These are phyloP conservation scores for Aphelocoma coerulescens DNA, from an alignment of 2,113 vertebrate species.

Conservation along the genomic window DNA sequence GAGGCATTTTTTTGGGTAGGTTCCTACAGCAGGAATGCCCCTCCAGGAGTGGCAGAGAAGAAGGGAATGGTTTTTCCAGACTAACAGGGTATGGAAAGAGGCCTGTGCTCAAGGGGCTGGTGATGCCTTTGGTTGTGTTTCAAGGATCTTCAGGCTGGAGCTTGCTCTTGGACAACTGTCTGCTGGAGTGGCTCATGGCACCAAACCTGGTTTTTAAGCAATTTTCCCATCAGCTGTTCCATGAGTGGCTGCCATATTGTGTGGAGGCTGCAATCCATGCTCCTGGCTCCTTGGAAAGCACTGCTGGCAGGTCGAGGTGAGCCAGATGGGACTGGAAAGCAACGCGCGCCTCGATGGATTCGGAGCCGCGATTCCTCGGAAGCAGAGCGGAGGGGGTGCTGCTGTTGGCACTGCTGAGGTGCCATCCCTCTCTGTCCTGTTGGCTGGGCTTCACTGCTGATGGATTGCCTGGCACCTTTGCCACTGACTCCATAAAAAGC, in stretches of 20 bases:
- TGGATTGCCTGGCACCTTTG: not conserved
- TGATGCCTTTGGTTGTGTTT: not conserved
- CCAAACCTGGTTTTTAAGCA: not conserved
- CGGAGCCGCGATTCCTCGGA: accelerated
- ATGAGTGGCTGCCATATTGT: not conserved
- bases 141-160: not conserved
- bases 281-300: not conserved
- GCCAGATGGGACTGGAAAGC: not conserved
- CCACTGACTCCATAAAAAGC: not conserved
- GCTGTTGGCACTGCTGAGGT: not conserved
- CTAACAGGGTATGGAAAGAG: not conserved
- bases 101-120: not conserved
- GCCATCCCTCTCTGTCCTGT: not conserved
- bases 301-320: not conserved
- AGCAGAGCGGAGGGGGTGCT: not conserved
- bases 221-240: not conserved
- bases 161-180: not conserved
- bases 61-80: not conserved
- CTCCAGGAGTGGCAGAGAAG: not conserved
- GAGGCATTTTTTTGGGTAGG: not conserved
- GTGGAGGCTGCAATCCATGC: not conserved
- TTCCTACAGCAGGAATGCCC: not conserved
- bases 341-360: accelerated
- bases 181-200: not conserved
- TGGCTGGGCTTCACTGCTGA: not conserved